Evolutionary conservation across 2,797 vertebrate genomes (phyloP), one percentile per base, ranked within the genome.

Genomic region (Phoxinus dragarum): DNA sequence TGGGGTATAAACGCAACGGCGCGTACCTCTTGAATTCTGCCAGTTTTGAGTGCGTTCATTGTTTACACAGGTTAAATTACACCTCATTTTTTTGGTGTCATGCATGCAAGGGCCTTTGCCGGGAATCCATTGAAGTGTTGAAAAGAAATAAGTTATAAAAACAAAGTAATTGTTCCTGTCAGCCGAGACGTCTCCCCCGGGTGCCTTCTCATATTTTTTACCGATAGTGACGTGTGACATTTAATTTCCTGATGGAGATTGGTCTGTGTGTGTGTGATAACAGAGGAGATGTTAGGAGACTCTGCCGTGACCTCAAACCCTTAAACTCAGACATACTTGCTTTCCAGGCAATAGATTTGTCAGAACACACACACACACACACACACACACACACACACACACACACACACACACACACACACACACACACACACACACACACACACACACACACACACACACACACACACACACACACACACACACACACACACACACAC

Each of bases 211-310:
- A 56, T 80, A 49, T 83, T 76, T 42, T 74, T 44, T 69, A 75
- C 34, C n/a, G 61, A 68, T 42, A 38, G 88, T 88, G 81, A 89
- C 82, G 76, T 86, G 71, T 87, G 81, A 73, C 49, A 23, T 91
- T 91, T 93, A n/a, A 93, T 94, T 94, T 93, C 92, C 93, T 93
- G 89, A 87, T 72, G 67, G 49, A 86, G 81, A 76, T 82, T 69
- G 79, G 74, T 84, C 27, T 83, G 27, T 84, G 54, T 67, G 47
- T 85, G 74, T 90, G 66, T 88, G 86, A 86, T 86, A 90, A 87
- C 86, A 90, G 68, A 77, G 21, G 61, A 68, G 49, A 76, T 84
- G 76, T 84, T 68, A 68, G 36, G 59, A 54, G 75, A 59, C 59
- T 59, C 44, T 38, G 40, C 44, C 12, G 19, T 84, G 73, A 84